Evolutionary conservation across 2,113 vertebrate species (phyloP).

Genomic region (Onychostoma macrolepis): DNA sequence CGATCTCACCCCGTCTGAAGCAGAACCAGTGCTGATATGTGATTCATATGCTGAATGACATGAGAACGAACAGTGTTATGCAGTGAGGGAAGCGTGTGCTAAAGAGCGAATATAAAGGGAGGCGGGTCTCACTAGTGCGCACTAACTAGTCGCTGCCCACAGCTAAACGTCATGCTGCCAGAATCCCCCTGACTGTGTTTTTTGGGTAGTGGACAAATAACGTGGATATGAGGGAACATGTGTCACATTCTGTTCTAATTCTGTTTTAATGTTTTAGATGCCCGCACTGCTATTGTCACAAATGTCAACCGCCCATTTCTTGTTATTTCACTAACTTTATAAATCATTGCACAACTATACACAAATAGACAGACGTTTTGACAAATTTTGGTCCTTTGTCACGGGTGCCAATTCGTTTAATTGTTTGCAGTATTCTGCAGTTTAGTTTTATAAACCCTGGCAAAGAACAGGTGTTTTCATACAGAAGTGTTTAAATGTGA

Average conservation of each 20-base stretch:
- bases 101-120: not conserved
- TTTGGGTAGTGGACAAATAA: not conserved
- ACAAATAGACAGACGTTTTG: not conserved
- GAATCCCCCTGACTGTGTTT: slow-evolving; percentile 14
- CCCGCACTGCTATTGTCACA: not conserved
- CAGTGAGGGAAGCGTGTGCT: slow-evolving; percentile 43
- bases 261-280: no score
- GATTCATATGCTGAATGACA: slow-evolving; percentile 34
- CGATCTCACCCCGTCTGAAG: not conserved
- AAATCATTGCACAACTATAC: not conserved
- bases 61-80: slow-evolving; percentile 29
- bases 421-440: not conserved
- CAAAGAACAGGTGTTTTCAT: not conserved
- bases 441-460: not conserved
- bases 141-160: slow-evolving; percentile 5
- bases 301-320: not conserved
- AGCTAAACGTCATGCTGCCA: slow-evolving; percentile 11
- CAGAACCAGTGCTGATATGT: not conserved
- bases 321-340: not conserved
- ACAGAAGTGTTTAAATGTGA: no score
- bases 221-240: not conserved
- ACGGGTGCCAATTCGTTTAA: not conserved
- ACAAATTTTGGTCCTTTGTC: not conserved
- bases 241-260: not conserved
- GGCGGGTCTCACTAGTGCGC: slow-evolving; percentile 46